Evolutionary conservation across 2,797 vertebrate genomes (phyloP).

Genomic region (Phoeniculus purpureus): DNA sequence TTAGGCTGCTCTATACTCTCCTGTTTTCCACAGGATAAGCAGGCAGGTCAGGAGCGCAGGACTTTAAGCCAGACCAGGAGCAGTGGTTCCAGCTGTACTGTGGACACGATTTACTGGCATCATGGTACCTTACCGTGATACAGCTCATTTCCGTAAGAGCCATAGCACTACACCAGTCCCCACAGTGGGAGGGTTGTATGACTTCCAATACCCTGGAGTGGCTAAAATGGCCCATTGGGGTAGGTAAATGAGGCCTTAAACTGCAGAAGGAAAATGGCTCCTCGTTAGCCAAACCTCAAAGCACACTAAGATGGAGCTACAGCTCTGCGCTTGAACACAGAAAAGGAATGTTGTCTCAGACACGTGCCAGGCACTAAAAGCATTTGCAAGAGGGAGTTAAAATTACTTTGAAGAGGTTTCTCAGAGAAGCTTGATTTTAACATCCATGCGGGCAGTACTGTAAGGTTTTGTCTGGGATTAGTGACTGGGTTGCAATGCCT

Average conservation of each 20-base stretch:
- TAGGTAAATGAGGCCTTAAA: conserved; percentile 13
- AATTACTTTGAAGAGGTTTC: neutral
- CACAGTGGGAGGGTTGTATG: neutral
- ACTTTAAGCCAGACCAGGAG: neutral
- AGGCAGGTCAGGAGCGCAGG: neutral
- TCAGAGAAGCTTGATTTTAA: neutral
- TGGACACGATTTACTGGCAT: neutral
- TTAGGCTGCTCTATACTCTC: neutral
- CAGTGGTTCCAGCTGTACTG: neutral
- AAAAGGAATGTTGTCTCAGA: neutral
- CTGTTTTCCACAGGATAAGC: neutral
- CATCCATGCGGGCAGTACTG: neutral
- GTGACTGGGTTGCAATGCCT: neutral
- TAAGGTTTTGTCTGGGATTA: neutral
- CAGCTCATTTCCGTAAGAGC: neutral
- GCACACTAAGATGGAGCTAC: neutral
- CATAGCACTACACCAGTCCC: neutral
- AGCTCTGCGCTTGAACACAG: neutral
- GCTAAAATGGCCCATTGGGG: neutral
- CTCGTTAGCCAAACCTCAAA: neutral
- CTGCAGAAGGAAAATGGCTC: neutral
- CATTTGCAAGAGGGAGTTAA: neutral
- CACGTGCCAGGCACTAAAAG: neutral
- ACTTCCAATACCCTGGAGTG: neutral
- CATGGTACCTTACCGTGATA: neutral